Base-by-base conservation (phyloP, 2,797 vertebrate genomes). In the Labroides dimidiatus region DNA sequence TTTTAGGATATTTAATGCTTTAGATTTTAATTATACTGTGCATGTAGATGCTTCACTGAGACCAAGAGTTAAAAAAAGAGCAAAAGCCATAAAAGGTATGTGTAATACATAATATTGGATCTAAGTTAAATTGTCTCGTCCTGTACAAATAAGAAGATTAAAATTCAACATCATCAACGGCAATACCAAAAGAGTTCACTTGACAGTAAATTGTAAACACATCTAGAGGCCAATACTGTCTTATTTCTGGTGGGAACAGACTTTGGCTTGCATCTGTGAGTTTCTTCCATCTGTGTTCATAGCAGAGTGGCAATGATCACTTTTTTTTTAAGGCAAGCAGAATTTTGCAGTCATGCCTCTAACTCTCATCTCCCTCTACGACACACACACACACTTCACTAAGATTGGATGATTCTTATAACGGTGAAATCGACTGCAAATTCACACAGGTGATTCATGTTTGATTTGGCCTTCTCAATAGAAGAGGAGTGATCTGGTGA, bases 401-500 rank as follows among this genome's bases (percentile, higher is more conserved):
- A 44, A 53, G 39, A 68, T 41, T 54, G 52, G 51, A 49, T 68
- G 54, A 76, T 71, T 60, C 39, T 19, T 45, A 7, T 39, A 53
- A 67, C 68, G 61, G 68, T 20, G 27, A 63, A 49, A 58, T 60
- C 41, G 62, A 70, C 54, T 33, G 39, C 55, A 63, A 64, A 80
- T 72, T 73, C 68, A 49, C 49, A 66, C 68, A 56, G 69, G 33
- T 39, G 33, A 48, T 58, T 65, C 55, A 50, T 69, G 69, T 77
- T 66, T 70, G 69, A 78, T 81, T 77, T 36, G 33, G 50, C 61
- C 66, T 77, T 53, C 61, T 84, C 59, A 19, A 51, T 70, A 49
- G 53, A 36, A 55, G 67, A 76, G 67, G 74, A 73, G 62, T 58
- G 80, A 73, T 81, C 82, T 75, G 70, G 76, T 82, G 76, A 83